Percentiles rank a stretch among this genome's conserved stretches.
These are phyloP conservation scores for Trissolcus basalis DNA, from an alignment of 1,140 invertebrate species.

Conservation along the genomic window DNA sequence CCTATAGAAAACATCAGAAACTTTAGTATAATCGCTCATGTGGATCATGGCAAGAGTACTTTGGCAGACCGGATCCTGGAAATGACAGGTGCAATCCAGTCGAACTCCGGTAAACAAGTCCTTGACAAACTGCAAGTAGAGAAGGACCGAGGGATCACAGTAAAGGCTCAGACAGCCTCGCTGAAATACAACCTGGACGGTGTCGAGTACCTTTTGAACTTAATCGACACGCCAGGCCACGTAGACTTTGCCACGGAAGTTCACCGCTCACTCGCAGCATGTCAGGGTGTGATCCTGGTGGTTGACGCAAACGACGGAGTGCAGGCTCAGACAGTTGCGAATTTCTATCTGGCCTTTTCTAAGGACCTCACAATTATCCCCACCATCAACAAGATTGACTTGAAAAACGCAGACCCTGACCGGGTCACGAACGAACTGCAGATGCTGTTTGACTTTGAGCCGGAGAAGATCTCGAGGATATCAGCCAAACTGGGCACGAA, in stretches of 20 bases:
- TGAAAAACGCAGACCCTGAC: slow-evolving; percentile 92
- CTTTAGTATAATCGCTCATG: slow-evolving; percentile 97
- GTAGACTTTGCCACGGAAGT: slow-evolving; percentile 99
- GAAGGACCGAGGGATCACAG: slow-evolving; percentile 96
- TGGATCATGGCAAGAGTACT: slow-evolving; percentile 98
- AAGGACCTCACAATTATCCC: slow-evolving; percentile 90
- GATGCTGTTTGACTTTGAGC: slow-evolving; percentile 89
- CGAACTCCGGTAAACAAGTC: slow-evolving; percentile 85
- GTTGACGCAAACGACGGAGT: slow-evolving; percentile 98
- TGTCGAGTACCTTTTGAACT: slow-evolving; percentile 90
- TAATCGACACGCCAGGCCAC: slow-evolving; percentile 99
- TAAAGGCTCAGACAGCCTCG: slow-evolving; percentile 97
- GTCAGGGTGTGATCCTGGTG: slow-evolving; percentile 95
- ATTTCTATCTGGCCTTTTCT: slow-evolving; percentile 94
- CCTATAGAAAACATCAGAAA: slow-evolving; percentile 89
- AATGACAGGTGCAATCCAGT: slow-evolving; percentile 89
- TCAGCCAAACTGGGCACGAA: slow-evolving; percentile 94
- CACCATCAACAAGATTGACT: slow-evolving; percentile 97
- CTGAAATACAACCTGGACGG: slow-evolving; percentile 85
- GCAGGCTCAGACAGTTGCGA: slow-evolving; percentile 98
- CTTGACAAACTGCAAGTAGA: slow-evolving; percentile 93
- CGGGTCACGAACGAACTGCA: slow-evolving; percentile 86
- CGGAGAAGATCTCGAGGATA: slow-evolving; percentile 81
- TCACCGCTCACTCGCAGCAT: slow-evolving; percentile 90
- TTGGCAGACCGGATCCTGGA: slow-evolving; percentile 94